phyloP scores from a whole-genome alignment of 2,797 vertebrate species.

The Sitta carolinensis region DNA sequence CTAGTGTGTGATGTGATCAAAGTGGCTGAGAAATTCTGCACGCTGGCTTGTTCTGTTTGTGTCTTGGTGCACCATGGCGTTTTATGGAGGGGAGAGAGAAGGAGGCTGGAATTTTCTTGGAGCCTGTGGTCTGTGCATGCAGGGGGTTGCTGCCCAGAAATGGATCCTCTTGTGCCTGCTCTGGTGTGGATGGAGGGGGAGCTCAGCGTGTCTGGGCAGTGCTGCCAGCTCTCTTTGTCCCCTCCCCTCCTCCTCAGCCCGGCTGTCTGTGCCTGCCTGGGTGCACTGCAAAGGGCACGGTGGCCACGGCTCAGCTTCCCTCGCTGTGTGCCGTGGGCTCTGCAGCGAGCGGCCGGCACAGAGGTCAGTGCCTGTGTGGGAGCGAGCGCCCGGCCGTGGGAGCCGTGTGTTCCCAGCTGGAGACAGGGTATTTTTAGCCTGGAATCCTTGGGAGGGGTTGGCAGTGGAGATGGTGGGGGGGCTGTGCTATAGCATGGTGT shows the following conservation, averaged over 20 bases:
- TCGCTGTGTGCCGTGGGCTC: background rate
- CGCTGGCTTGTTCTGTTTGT: background rate
- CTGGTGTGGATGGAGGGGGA: background rate
- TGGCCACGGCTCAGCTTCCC: background rate
- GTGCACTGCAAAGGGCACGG: background rate
- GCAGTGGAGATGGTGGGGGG: background rate
- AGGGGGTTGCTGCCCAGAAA: background rate
- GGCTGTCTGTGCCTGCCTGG: background rate
- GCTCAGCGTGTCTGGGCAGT: accelerated
- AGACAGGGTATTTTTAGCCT: background rate
- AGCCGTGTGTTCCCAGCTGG: background rate
- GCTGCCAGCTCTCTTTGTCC: background rate
- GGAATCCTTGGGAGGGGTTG: background rate
- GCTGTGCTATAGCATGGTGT: accelerated
- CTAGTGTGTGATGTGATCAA: background rate
- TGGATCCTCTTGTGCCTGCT: background rate
- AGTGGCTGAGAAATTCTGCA: background rate
- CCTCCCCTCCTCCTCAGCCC: background rate
- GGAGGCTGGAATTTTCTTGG: background rate
- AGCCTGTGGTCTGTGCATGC: accelerated
- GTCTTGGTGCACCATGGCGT: background rate
- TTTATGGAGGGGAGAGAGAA: background rate
- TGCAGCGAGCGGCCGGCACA: accelerated
- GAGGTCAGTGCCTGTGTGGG: background rate
- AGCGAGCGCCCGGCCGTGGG: background rate